A percentile compares a stretch with the other conserved stretches of the same genome.
Conservation (phyloP, 2,888 invertebrate genomes). For the Agapetus fuscipes region DNA sequence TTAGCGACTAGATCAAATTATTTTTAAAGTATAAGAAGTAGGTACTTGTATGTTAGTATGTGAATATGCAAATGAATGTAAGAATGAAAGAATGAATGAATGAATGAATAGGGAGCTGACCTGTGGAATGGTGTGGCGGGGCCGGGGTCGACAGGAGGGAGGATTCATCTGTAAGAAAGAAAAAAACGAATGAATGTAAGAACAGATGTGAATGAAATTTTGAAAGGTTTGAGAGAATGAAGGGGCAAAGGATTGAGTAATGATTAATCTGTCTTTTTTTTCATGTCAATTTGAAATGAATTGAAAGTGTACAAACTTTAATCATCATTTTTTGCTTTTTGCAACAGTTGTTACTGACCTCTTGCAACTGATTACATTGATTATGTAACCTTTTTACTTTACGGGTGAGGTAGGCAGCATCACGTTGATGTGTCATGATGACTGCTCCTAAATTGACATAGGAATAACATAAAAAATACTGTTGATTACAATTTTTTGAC, state of each 20-base stretch:
- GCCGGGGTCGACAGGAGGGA: constrained; percentile 43
- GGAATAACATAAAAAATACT: too few species aligned
- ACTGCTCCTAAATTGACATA: too few species aligned
- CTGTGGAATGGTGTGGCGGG: constrained; percentile 44
- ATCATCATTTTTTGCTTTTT: neutral
- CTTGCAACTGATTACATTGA: neutral
- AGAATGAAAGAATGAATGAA: constrained; percentile 8
- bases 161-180: constrained; percentile 48
- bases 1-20: too few species aligned
- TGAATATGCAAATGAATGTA: neutral
- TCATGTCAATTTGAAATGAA: constrained; percentile 10
- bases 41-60: too few species aligned
- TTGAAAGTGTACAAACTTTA: constrained; percentile 1
- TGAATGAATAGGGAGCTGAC: constrained; percentile 27
- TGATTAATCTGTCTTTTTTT: too few species aligned
- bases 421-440: too few species aligned
- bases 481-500: too few species aligned
- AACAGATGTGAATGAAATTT: constrained; percentile 8
- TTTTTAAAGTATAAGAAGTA: too few species aligned
- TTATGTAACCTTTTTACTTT: too few species aligned
- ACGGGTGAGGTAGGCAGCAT: too few species aligned
- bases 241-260: neutral
- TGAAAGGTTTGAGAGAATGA: constrained; percentile 9
- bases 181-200: constrained; percentile 26
- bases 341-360: neutral